phyloP scores from a whole-genome alignment of 1,140 invertebrate species.

The Magallana ariakensis region DNA sequence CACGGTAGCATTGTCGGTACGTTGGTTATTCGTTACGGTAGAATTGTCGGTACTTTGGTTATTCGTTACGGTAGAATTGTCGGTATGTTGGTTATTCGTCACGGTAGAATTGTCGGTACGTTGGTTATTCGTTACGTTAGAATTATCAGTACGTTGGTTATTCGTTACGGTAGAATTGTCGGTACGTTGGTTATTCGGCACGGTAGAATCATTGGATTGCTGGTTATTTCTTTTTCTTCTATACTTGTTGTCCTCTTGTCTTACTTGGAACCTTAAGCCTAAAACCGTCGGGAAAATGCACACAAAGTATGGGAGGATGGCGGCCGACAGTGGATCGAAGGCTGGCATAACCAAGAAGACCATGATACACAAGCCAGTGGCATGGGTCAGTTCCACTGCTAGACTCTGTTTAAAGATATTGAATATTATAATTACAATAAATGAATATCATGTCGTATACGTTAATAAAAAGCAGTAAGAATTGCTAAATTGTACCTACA shows the following conservation, averaged over 20 bases:
- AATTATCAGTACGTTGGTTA: too few relatives aligned
- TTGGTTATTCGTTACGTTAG: too few relatives aligned
- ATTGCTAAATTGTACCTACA: neutral
- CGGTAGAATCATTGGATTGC: neutral
- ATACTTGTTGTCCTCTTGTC: neutral
- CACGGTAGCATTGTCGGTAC: too few relatives aligned
- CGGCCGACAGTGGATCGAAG: slow-evolving; percentile 31
- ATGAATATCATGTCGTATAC: neutral
- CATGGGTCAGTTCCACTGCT: slow-evolving; percentile 1
- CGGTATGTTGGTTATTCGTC: too few relatives aligned
- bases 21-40: too few relatives aligned
- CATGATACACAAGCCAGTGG: slow-evolving; percentile 17
- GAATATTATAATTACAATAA: neutral
- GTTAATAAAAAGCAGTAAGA: too few relatives aligned
- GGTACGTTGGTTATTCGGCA: neutral
- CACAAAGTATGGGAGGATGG: slow-evolving; percentile 1
- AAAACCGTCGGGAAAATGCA: neutral
- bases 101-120: too few relatives aligned
- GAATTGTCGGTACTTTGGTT: too few relatives aligned
- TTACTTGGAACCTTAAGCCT: slow-evolving; percentile 5
- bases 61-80: too few relatives aligned
- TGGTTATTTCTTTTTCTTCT: neutral
- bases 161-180: too few relatives aligned
- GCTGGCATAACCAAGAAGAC: slow-evolving; percentile 16
- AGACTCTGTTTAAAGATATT: neutral